Conservation (phyloP, 2,797 vertebrate genomes). For the Ataeniobius toweri region DNA sequence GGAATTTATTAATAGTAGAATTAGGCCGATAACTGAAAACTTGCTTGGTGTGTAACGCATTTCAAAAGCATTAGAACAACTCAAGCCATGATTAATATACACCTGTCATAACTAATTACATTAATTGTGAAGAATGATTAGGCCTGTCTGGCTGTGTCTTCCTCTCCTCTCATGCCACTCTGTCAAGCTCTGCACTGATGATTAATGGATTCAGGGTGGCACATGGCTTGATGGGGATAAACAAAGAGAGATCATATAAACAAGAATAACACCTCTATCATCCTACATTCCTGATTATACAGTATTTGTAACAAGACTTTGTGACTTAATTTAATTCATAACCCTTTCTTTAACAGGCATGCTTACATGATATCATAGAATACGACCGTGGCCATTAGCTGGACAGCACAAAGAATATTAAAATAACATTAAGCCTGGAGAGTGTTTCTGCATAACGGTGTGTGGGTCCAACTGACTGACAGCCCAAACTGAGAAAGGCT, state of each 20-base stretch:
- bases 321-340: background rate
- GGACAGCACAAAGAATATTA: background rate
- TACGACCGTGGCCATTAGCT: background rate
- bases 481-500: slow-evolving; percentile 31
- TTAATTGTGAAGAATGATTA: slow-evolving; percentile 66
- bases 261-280: background rate
- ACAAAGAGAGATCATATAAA: slow-evolving; percentile 35
- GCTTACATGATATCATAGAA: background rate
- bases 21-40: slow-evolving; percentile 62
- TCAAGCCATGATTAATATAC: slow-evolving; percentile 65
- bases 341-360: background rate
- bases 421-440: background rate
- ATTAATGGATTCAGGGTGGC: slow-evolving; percentile 49
- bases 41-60: slow-evolving; percentile 57
- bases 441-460: slow-evolving; percentile 12
- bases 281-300: background rate
- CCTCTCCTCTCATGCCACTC: slow-evolving; percentile 47
- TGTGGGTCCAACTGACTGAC: slow-evolving; percentile 23
- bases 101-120: slow-evolving; percentile 75
- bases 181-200: slow-evolving; percentile 39
- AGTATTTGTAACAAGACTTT: background rate
- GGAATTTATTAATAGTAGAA: slow-evolving; percentile 40
- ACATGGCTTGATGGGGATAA: slow-evolving; percentile 33
- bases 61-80: slow-evolving; percentile 58
- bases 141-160: slow-evolving; percentile 54